Evolutionary conservation across 2,113 vertebrate genomes (phyloP).

Genomic region (Corythaixoides concolor): DNA sequence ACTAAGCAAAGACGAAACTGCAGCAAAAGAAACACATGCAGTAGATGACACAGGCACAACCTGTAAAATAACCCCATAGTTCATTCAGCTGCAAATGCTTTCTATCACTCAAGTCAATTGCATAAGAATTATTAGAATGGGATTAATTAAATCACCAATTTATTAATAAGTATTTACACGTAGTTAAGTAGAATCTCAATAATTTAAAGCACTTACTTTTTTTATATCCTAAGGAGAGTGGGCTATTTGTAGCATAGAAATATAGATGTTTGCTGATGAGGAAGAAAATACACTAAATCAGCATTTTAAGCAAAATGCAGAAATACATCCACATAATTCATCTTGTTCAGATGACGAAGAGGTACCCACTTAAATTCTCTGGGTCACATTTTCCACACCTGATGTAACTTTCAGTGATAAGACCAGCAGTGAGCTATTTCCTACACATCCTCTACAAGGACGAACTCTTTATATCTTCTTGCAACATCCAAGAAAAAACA

Average conservation of each 20-base stretch:
- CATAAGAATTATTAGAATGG: background rate
- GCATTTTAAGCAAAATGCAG: background rate
- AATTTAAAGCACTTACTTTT: background rate
- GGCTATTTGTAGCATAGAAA: background rate
- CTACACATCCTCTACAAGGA: background rate
- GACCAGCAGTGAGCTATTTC: background rate
- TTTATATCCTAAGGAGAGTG: background rate
- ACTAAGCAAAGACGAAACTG: background rate
- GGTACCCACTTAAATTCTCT: background rate
- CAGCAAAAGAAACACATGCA: background rate
- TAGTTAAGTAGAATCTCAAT: background rate
- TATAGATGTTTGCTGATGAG: background rate
- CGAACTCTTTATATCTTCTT: background rate
- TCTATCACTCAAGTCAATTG: background rate
- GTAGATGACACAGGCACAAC: background rate
- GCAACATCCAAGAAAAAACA: background rate
- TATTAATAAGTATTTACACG: background rate
- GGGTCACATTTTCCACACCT: background rate
- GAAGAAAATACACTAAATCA: background rate
- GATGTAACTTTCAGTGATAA: background rate
- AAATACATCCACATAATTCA: background rate
- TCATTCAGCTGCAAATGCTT: background rate
- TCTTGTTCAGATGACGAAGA: background rate
- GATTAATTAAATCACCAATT: slow-evolving; percentile 3
- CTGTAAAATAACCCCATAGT: background rate